Conservation (phyloP, 2,113 vertebrate species). For the Nothobranchius kuhntae region DNA sequence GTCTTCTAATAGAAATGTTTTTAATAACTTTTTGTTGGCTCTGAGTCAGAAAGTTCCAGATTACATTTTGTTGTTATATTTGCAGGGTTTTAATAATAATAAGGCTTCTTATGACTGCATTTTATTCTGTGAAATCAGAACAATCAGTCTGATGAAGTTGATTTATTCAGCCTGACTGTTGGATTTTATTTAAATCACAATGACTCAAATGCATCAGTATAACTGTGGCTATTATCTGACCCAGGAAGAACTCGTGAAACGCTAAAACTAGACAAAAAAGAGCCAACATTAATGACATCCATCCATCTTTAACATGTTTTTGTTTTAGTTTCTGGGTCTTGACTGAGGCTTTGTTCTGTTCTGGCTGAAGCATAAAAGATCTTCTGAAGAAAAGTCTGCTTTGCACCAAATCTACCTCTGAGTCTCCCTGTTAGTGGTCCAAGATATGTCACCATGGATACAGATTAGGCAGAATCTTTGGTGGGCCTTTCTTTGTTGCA, state of each 20-base stretch:
- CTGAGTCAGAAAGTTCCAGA: not conserved
- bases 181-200: not conserved
- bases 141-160: not conserved
- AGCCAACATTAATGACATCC: not conserved
- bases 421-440: constrained; percentile 1
- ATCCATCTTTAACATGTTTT: not conserved
- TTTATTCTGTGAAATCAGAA: not conserved
- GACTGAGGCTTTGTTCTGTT: not conserved
- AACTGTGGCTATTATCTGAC: too few species aligned
- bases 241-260: too few species aligned
- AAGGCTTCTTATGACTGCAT: not conserved
- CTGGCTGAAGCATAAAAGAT: not conserved
- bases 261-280: too few species aligned
- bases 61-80: not conserved
- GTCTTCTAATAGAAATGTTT: not conserved
- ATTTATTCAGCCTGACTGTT: not conserved
- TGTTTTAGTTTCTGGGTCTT: not conserved
- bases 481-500: constrained; percentile 14
- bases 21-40: not conserved
- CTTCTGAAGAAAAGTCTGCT: constrained; percentile 1
- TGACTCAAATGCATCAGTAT: too few species aligned
- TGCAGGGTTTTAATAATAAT: not conserved
- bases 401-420: not conserved
- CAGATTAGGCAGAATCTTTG: constrained; percentile 9
- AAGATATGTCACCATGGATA: constrained; percentile 39